These are phyloP conservation scores for Ariopsis seemanni DNA, from an alignment of 2,113 vertebrate species.

Conservation along the genomic window DNA sequence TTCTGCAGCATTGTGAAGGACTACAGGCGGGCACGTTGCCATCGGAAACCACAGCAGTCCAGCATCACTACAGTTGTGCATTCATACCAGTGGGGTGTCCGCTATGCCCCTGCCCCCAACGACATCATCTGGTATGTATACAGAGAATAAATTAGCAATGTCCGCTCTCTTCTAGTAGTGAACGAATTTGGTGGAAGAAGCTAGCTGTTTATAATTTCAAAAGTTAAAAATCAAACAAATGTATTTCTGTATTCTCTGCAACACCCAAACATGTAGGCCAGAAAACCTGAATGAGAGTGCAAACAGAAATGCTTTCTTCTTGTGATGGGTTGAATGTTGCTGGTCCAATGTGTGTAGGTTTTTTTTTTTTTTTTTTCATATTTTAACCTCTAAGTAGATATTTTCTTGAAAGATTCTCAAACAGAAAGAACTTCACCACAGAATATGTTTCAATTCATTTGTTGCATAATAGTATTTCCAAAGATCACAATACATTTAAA, in stretches of 20 bases:
- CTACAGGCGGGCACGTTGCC: conserved; percentile 77
- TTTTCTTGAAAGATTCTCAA: background rate
- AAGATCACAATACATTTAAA: background rate
- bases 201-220: background rate
- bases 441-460: background rate
- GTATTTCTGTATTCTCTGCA: background rate
- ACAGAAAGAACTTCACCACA: background rate
- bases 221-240: background rate
- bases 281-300: background rate
- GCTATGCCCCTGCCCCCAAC: conserved; percentile 85
- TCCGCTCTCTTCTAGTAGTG: background rate
- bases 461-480: background rate
- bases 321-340: background rate
- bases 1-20: conserved; percentile 84
- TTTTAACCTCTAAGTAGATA: background rate
- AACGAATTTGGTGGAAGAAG: background rate
- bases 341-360: background rate
- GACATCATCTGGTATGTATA: conserved; percentile 92
- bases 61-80: conserved; percentile 87
- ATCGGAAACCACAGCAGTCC: conserved; percentile 83
- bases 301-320: background rate
- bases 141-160: background rate
- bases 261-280: background rate
- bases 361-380: background rate
- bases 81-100: conserved; percentile 83